phyloP scores from a whole-genome alignment of 2,113 vertebrate genomes.

The Colinus virginianus region DNA sequence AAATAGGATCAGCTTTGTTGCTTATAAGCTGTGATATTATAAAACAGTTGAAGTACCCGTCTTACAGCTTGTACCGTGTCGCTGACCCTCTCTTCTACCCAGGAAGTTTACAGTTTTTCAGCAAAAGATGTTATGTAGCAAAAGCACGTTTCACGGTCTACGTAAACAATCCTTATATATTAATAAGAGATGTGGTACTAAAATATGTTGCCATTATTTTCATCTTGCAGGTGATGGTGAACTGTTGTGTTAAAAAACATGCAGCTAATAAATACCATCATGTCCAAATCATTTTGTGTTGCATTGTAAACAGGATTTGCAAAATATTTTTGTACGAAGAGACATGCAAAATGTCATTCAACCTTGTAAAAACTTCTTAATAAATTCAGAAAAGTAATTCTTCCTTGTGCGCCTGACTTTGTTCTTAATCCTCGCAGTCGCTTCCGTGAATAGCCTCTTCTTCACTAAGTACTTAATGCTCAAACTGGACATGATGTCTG shows the following conservation, averaged over 20 bases:
- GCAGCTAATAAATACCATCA: neutral
- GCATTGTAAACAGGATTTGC: neutral
- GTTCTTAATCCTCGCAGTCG: neutral
- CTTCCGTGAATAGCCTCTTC: neutral
- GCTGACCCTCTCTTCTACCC: neutral
- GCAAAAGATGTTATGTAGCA: neutral
- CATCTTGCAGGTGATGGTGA: neutral
- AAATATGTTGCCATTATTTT: neutral
- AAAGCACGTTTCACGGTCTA: neutral
- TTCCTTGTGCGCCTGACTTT: neutral
- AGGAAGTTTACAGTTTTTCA: neutral
- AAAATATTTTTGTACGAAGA: neutral
- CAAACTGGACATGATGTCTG: neutral
- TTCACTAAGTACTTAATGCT: neutral
- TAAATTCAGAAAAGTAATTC: constrained; percentile 14
- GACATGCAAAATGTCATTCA: neutral
- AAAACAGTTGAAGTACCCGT: neutral
- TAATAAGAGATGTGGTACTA: neutral
- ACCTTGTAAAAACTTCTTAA: constrained; percentile 8
- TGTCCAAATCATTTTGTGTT: neutral
- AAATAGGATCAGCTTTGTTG: neutral
- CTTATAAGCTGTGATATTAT: neutral
- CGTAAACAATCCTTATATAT: neutral
- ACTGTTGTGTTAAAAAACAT: neutral
- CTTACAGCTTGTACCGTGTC: neutral